These are phyloP conservation scores for Neofelis nebulosa DNA, from an alignment of 2,113 vertebrate species.

Conservation along the genomic window DNA sequence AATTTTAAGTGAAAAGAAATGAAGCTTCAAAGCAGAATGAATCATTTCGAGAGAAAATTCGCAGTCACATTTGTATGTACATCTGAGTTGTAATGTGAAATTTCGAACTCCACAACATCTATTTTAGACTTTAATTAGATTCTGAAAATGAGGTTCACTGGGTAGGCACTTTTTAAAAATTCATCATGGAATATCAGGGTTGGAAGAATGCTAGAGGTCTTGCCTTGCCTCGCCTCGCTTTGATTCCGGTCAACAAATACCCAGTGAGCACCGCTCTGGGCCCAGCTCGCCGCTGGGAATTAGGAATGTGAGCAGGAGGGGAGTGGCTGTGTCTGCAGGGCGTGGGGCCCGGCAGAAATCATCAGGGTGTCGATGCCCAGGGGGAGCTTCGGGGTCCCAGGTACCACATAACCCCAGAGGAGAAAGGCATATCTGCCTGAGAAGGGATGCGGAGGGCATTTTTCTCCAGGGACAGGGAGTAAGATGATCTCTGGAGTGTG, in stretches of 20 bases:
- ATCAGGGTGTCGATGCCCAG: not conserved
- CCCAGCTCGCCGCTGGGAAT: not conserved
- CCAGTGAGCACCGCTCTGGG: not conserved
- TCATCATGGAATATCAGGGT: not conserved
- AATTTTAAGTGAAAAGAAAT: slow-evolving; percentile 13
- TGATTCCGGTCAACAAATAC: not conserved
- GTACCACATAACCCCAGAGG: not conserved
- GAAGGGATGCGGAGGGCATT: not conserved
- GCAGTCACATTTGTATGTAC: not conserved
- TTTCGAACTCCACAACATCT: not conserved
- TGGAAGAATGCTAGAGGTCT: not conserved
- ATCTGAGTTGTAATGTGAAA: not conserved
- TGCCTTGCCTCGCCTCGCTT: not conserved
- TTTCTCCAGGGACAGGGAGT: not conserved
- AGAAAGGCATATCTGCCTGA: not conserved
- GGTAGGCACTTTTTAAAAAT: not conserved
- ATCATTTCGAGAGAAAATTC: not conserved
- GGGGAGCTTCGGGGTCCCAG: not conserved
- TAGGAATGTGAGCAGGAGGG: not conserved
- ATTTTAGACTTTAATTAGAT: not conserved
- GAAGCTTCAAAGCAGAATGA: not conserved
- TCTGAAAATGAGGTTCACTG: not conserved
- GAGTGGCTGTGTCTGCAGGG: rapidly evolving
- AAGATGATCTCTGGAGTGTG: not conserved
- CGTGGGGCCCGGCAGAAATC: not conserved